phyloP scores from a whole-genome alignment of 1,140 invertebrate species.

The Leptonema lineaticorne region DNA sequence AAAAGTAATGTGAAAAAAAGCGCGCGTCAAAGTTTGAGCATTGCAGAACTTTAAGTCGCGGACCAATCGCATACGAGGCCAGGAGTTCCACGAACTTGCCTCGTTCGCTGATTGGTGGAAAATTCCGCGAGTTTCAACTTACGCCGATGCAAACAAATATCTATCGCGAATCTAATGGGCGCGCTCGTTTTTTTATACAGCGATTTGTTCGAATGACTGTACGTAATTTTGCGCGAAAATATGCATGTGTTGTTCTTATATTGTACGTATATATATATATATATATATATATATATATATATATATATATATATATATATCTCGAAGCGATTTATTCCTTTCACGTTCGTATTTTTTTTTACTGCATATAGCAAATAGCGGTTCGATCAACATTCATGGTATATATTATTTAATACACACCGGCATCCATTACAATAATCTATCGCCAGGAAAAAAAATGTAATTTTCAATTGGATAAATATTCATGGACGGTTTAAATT shows the following conservation, averaged over 20 bases:
- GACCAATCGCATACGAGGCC: slow-evolving; percentile 46
- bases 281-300: no score
- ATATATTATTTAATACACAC: background rate
- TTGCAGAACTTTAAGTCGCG: slow-evolving; percentile 27
- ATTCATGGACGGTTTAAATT: no score
- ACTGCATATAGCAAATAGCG: background rate
- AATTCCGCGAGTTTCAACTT: slow-evolving; percentile 43
- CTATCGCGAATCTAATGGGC: background rate
- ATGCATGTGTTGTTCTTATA: slow-evolving; percentile 12
- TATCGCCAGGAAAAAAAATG: no score
- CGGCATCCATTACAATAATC: no score
- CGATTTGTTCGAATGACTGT: background rate
- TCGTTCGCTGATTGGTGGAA: slow-evolving; percentile 44
- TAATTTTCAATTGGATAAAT: no score
- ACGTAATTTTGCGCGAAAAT: slow-evolving; percentile 25
- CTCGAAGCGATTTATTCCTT: background rate
- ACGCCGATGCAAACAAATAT: slow-evolving; percentile 15
- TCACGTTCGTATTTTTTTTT: slow-evolving; percentile 13
- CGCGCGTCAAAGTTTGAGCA: slow-evolving; percentile 10
- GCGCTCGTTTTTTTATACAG: no score
- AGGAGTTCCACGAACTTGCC: slow-evolving; percentile 49
- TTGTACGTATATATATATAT: no score
- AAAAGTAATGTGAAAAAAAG: background rate
- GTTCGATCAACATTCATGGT: background rate
- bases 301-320: no score